A percentile compares a stretch with the other conserved stretches of the same genome.
phyloP scores from a whole-genome alignment of 2,888 invertebrate genomes.

The Tanytarsus gracilentus region DNA sequence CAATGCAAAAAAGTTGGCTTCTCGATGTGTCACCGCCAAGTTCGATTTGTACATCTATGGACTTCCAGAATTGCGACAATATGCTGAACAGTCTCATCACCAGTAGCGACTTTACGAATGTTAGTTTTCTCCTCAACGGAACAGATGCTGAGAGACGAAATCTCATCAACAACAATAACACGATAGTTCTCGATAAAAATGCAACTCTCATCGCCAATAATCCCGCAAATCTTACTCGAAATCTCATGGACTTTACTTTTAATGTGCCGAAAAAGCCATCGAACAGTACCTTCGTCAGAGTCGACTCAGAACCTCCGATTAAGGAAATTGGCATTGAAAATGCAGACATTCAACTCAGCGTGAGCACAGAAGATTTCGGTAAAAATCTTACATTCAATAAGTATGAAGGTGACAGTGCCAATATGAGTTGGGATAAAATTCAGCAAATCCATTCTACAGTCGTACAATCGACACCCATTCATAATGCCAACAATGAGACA shows the following conservation, averaged over 20 bases:
- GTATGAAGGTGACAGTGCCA: not conserved
- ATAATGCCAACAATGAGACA: not conserved
- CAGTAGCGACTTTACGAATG: slow-evolving; percentile 40
- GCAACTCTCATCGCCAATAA: not conserved
- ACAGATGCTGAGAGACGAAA: slow-evolving; percentile 12
- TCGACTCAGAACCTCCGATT: slow-evolving; percentile 11
- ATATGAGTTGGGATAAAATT: slow-evolving; percentile 17
- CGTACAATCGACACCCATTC: slow-evolving; percentile 19
- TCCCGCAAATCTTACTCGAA: not conserved
- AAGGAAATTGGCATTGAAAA: slow-evolving; percentile 22
- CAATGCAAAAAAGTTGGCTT: slow-evolving; percentile 40
- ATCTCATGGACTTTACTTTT: slow-evolving; percentile 21
- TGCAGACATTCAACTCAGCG: slow-evolving; percentile 5
- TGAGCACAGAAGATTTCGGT: slow-evolving; percentile 6
- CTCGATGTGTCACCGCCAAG: slow-evolving; percentile 42
- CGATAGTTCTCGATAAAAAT: not conserved
- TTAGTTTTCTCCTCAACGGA: slow-evolving; percentile 31
- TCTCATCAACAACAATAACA: not conserved
- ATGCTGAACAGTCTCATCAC: slow-evolving; percentile 42
- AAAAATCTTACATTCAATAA: slow-evolving; percentile 21
- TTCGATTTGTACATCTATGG: slow-evolving; percentile 40
- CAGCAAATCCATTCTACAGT: not conserved
- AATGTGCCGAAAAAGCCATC: slow-evolving; percentile 5
- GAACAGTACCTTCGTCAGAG: not conserved
- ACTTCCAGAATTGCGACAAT: slow-evolving; percentile 36